A percentile compares a stretch with the other conserved stretches of the same genome.
These are phyloP conservation scores for mouse (Mus musculus) DNA, from an alignment of 2,113 vertebrate genomes.

Conservation along the genomic window DNA sequence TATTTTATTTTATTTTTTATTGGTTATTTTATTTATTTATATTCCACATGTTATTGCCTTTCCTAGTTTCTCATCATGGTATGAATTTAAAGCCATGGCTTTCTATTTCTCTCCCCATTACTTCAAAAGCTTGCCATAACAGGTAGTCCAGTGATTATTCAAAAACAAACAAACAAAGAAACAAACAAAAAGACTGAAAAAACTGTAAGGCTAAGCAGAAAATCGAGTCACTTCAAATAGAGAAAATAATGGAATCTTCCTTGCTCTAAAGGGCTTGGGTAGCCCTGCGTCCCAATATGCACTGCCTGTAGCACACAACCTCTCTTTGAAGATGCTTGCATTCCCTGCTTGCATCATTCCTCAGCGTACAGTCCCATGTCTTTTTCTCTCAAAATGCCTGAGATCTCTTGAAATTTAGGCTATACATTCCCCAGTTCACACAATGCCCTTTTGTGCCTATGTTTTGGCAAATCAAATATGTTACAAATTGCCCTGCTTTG, in stretches of 20 bases:
- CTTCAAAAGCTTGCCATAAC: not conserved
- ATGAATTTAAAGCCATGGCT: not conserved
- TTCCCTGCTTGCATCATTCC: not conserved
- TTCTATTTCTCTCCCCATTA: not conserved
- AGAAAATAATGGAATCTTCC: not conserved
- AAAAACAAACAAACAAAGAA: not conserved
- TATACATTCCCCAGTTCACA: not conserved
- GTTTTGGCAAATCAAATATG: no score
- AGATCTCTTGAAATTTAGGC: no score
- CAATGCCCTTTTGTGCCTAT: not conserved
- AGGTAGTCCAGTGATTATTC: not conserved
- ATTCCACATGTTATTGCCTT: no score
- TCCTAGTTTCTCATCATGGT: not conserved
- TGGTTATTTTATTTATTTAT: no score
- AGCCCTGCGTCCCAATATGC: no score
- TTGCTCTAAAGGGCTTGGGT: not conserved
- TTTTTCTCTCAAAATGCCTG: not conserved
- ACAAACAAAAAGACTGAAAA: not conserved
- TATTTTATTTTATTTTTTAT: not conserved
- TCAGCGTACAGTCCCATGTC: not conserved
- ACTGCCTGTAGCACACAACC: not conserved
- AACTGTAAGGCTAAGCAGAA: not conserved
- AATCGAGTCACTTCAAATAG: not conserved
- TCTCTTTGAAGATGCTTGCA: not conserved
- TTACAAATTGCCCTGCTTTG: not conserved